Evolutionary conservation across 1,140 invertebrate species (phyloP).

Genomic region (Scaptomyza graminum): DNA sequence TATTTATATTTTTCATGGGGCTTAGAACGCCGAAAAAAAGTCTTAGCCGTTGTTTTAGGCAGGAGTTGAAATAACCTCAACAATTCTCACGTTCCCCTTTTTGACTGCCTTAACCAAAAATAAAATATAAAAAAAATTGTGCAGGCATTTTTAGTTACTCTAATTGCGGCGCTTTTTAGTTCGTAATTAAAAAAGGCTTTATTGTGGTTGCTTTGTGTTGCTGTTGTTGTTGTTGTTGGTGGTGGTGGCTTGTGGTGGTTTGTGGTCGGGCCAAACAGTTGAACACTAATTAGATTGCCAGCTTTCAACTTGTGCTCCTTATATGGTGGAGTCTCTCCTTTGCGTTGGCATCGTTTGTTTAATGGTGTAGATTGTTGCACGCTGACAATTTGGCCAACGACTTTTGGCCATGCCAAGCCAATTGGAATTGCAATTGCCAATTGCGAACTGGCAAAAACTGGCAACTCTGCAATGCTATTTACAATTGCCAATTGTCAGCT

Average conservation of each 20-base stretch:
- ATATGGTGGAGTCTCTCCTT: constrained; percentile 39
- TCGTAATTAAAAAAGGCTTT: constrained; percentile 75
- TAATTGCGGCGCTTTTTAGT: constrained; percentile 60
- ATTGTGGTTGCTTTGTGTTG: constrained; percentile 10
- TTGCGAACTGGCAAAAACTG: neutral
- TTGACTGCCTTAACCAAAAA: neutral
- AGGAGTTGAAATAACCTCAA: neutral
- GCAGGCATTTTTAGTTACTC: constrained; percentile 55
- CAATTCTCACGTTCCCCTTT: constrained; percentile 71
- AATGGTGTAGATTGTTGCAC: constrained; percentile 79
- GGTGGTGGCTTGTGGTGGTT: no score
- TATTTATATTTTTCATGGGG: no score
- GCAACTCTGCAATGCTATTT: constrained; percentile 18
- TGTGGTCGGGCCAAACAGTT: constrained; percentile 31
- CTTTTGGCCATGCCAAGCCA: constrained; percentile 43
- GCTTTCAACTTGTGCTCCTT: constrained; percentile 58
- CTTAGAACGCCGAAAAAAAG: no score
- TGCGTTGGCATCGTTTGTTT: constrained; percentile 70
- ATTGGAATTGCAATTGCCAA: constrained; percentile 31
- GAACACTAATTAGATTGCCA: constrained; percentile 80
- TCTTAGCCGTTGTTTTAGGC: neutral
- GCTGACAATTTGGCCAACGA: constrained; percentile 68
- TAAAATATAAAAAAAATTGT: neutral
- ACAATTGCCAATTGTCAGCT: constrained; percentile 38
- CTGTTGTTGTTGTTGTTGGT: no score